phyloP scores from a whole-genome alignment of 1,140 invertebrate genomes.

The Mycetomoellerius zeteki region DNA sequence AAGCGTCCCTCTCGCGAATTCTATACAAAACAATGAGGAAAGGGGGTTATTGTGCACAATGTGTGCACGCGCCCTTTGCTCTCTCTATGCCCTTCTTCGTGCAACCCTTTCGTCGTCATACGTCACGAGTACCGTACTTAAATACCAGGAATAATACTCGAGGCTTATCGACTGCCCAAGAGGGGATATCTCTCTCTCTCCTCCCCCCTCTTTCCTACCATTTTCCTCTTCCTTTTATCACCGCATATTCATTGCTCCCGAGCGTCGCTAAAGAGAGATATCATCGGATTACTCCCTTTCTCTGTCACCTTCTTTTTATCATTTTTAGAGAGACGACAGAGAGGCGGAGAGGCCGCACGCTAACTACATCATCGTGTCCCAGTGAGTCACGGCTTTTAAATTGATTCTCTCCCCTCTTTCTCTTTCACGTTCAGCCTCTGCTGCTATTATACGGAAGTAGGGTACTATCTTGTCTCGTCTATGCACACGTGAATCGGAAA shows the following conservation, averaged over 20 bases:
- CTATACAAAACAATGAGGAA: constrained; percentile 33
- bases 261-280: constrained; percentile 69
- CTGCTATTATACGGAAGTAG: constrained; percentile 13
- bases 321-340: constrained; percentile 31
- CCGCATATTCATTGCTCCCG: constrained; percentile 63
- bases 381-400: constrained; percentile 74
- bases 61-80: constrained; percentile 68
- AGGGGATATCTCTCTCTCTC: constrained; percentile 13
- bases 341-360: constrained; percentile 38
- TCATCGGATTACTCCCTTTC: constrained; percentile 61
- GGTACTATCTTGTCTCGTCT: neutral
- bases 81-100: constrained; percentile 20
- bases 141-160: constrained; percentile 72
- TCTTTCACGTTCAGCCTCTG: constrained; percentile 4
- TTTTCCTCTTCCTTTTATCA: neutral
- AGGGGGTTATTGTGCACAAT: constrained; percentile 64
- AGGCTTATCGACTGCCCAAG: constrained; percentile 64
- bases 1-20: constrained; percentile 50
- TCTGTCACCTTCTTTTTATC: neutral
- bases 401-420: constrained; percentile 55
- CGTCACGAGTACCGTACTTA: constrained; percentile 40
- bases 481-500: constrained; percentile 7
- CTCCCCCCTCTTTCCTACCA: neutral
- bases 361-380: constrained; percentile 73
- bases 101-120: constrained; percentile 24